Evolutionary conservation across 2,113 vertebrate genomes (phyloP).

Genomic region (Malaclemys terrapin): DNA sequence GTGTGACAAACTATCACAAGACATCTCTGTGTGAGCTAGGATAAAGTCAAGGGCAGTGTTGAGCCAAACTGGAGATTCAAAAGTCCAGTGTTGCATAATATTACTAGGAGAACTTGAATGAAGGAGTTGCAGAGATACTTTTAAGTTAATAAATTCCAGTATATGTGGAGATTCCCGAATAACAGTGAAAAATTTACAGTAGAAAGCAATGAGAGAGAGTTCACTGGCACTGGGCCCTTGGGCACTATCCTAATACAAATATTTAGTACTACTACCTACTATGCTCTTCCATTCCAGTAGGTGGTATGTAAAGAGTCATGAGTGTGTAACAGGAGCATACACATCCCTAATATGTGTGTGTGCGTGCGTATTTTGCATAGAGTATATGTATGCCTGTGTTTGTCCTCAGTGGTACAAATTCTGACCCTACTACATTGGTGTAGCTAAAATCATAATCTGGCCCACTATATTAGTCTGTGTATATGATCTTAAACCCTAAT

Average conservation of each 20-base stretch:
- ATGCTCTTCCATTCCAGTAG: neutral
- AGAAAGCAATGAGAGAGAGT: neutral
- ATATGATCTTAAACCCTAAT: neutral
- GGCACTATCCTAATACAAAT: slow-evolving; percentile 17
- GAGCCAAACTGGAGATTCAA: neutral
- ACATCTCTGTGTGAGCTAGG: neutral
- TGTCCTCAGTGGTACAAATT: rapidly evolving
- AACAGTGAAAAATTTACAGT: slow-evolving; percentile 27
- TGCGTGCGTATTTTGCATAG: neutral
- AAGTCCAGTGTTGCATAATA: neutral
- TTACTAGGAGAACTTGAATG: neutral
- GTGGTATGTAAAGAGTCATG: neutral
- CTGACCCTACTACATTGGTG: neutral
- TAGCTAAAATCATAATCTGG: neutral
- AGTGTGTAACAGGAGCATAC: neutral
- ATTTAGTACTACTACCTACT: slow-evolving; percentile 17
- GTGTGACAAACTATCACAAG: neutral
- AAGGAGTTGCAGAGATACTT: slow-evolving; percentile 32
- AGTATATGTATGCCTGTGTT: neutral
- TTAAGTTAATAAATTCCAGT: neutral
- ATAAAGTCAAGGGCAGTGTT: neutral
- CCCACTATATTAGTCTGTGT: neutral
- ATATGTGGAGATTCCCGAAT: neutral
- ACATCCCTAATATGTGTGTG: neutral
- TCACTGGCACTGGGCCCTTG: neutral